phyloP scores from a whole-genome alignment of 1,140 invertebrate species.

The Drosophila micromelanica region DNA sequence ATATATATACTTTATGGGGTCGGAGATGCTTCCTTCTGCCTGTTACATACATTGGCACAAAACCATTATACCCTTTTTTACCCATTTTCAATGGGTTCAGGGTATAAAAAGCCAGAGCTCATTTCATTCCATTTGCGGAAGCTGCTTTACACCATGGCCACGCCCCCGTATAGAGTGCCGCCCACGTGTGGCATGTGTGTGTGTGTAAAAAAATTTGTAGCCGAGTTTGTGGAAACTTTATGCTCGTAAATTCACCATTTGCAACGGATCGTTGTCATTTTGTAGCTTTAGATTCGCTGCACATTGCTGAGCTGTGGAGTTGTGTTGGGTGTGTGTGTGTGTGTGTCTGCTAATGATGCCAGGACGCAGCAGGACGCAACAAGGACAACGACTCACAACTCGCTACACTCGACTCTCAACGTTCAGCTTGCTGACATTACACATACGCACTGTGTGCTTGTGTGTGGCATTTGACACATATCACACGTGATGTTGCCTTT shows the following conservation, averaged over 20 bases:
- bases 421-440: slow-evolving; percentile 13
- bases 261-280: slow-evolving; percentile 53
- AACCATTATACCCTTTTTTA: too few relatives aligned
- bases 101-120: too few relatives aligned
- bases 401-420: neutral
- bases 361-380: slow-evolving; percentile 18
- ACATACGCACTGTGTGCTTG: slow-evolving; percentile 70
- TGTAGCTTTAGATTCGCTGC: slow-evolving; percentile 41
- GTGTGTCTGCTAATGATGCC: slow-evolving; percentile 44
- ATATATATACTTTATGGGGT: too few relatives aligned
- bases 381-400: slow-evolving; percentile 27
- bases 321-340: neutral
- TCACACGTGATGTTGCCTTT: slow-evolving; percentile 50
- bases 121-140: slow-evolving; percentile 47
- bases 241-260: slow-evolving; percentile 65
- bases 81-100: too few relatives aligned
- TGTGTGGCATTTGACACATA: slow-evolving; percentile 10
- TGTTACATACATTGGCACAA: too few relatives aligned
- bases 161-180: slow-evolving; percentile 30
- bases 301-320: slow-evolving; percentile 14
- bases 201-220: slow-evolving; percentile 18
- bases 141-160: slow-evolving; percentile 10
- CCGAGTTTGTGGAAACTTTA: slow-evolving; percentile 54
- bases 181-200: slow-evolving; percentile 39
- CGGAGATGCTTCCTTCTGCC: too few relatives aligned